These are phyloP conservation scores for Poecile montanus DNA, from an alignment of 2,797 vertebrate genomes.

Conservation along the genomic window DNA sequence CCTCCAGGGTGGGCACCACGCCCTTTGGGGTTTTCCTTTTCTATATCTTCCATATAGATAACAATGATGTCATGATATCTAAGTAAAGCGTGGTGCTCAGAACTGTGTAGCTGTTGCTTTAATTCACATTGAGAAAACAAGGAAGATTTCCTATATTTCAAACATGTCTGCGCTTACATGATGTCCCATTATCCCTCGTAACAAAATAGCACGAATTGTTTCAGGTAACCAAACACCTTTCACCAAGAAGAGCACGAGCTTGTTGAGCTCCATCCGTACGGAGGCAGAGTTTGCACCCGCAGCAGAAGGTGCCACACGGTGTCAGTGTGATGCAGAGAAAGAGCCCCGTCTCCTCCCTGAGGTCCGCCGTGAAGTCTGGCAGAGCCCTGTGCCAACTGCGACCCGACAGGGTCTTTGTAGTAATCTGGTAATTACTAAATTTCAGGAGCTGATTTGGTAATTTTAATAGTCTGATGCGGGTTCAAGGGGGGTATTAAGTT, in stretches of 20 bases:
- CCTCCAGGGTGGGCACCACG: not conserved
- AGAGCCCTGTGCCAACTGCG: fast-evolving
- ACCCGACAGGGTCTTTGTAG: fast-evolving
- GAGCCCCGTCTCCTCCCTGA: fast-evolving
- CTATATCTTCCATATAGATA: not conserved
- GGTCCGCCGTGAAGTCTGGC: fast-evolving
- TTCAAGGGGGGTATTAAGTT: not conserved
- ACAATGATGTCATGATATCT: not conserved
- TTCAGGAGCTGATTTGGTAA: not conserved
- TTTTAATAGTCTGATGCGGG: not conserved
- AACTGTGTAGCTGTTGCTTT: not conserved
- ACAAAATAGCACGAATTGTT: not conserved
- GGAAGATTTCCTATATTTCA: not conserved
- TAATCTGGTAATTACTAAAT: not conserved
- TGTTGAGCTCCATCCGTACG: fast-evolving
- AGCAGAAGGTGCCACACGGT: not conserved
- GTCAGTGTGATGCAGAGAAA: not conserved
- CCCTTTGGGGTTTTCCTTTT: not conserved
- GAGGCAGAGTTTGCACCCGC: fast-evolving
- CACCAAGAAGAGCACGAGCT: fast-evolving
- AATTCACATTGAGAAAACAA: not conserved
- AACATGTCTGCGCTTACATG: not conserved
- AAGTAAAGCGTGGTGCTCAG: not conserved
- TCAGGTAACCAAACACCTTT: not conserved
- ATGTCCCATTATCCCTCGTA: no score